Conservation (phyloP, 2,888 invertebrate species). For the Heliconius cydno region DNA sequence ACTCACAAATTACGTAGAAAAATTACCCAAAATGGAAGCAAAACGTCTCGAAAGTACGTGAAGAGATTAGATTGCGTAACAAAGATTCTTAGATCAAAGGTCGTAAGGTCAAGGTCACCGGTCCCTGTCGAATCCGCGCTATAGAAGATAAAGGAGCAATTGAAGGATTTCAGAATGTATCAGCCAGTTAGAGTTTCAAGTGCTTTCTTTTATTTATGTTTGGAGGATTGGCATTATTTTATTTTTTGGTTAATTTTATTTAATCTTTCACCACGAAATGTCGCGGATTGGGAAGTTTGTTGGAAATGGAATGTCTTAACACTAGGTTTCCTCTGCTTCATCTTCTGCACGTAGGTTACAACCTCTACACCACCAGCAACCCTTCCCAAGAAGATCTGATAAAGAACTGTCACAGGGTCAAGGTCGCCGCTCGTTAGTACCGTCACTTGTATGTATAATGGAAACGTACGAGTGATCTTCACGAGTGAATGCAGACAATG, state of each 20-base stretch:
- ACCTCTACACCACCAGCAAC: neutral
- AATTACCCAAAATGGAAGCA: constrained; percentile 13
- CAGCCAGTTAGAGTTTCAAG: neutral
- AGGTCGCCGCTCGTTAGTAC: constrained; percentile 41
- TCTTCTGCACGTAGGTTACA: neutral
- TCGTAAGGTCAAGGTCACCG: constrained; percentile 34
- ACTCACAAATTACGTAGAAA: constrained; percentile 17
- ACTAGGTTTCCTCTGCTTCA: neutral
- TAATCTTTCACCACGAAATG: neutral
- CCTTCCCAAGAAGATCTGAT: constrained; percentile 16
- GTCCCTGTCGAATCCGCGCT: neutral
- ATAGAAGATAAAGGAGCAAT: neutral
- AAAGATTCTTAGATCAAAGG: constrained; percentile 23
- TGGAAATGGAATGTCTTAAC: neutral
- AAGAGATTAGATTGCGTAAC: constrained; percentile 27
- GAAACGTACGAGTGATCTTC: constrained; percentile 23
- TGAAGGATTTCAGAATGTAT: neutral
- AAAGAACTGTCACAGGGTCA: constrained; percentile 47
- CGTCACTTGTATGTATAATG: constrained; percentile 24
- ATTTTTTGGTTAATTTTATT: no score
- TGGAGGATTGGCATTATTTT: no score
- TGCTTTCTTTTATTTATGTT: neutral
- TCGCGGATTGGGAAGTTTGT: neutral
- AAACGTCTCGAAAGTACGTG: constrained; percentile 10
- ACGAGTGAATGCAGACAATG: constrained; percentile 25